Percentiles rank a stretch among this genome's conserved stretches.
phyloP scores from a whole-genome alignment of 2,113 vertebrate species.

The Salvator merianae region DNA sequence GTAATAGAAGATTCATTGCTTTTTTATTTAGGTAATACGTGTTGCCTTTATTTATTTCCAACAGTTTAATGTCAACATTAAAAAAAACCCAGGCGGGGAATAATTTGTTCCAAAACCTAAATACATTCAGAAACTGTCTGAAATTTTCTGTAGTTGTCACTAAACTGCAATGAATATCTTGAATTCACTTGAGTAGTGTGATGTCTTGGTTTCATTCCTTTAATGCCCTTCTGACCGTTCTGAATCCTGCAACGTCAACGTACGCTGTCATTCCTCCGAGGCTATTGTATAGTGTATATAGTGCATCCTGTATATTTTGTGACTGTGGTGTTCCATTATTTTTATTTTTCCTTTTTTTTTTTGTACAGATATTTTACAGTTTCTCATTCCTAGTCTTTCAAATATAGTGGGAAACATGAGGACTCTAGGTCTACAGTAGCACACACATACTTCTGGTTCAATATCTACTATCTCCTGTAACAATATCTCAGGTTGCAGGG shows the following conservation, averaged over 20 bases:
- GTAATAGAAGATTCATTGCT: too few relatives aligned
- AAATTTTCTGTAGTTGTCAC: conserved; percentile 52
- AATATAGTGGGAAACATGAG: neutral
- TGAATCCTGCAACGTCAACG: conserved; percentile 29
- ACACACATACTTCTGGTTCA: neutral
- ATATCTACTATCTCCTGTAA: neutral
- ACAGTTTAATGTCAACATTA: too few relatives aligned
- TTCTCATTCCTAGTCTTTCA: conserved; percentile 28
- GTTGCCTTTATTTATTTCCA: too few relatives aligned
- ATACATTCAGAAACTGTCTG: conserved; percentile 13
- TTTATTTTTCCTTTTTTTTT: neutral
- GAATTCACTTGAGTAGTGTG: conserved; percentile 42
- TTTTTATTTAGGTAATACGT: too few relatives aligned
- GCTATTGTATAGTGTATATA: neutral
- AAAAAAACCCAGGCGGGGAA: too few relatives aligned
- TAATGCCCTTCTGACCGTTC: conserved; percentile 16
- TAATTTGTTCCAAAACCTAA: conserved; percentile 33
- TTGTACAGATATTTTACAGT: conserved; percentile 1
- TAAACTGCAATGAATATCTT: conserved; percentile 66
- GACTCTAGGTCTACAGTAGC: neutral
- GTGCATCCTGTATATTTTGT: conserved; percentile 36
- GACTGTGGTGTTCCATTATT: conserved; percentile 30
- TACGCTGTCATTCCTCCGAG: neutral
- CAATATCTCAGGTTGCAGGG: neutral
- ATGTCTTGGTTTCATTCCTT: conserved; percentile 23